These are phyloP conservation scores for Phataginus tricuspis DNA, from an alignment of 2,797 vertebrate genomes.

Conservation along the genomic window DNA sequence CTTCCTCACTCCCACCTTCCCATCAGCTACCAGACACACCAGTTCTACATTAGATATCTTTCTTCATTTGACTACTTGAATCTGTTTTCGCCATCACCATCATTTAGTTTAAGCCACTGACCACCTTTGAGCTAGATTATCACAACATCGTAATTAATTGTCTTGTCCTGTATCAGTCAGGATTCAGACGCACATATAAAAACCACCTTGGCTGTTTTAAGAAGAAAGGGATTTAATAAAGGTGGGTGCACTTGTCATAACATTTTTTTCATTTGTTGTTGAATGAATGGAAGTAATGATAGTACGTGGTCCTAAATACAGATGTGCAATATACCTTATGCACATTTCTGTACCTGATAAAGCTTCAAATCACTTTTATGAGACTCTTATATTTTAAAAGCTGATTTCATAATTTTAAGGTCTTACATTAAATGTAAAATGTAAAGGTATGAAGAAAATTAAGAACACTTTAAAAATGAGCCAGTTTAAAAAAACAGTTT, in stretches of 20 bases:
- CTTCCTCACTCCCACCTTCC: neutral
- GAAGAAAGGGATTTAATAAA: slow-evolving; percentile 42
- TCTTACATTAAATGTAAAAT: slow-evolving; percentile 43
- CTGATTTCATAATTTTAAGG: slow-evolving; percentile 42
- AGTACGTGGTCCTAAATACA: neutral
- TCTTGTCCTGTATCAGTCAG: slow-evolving; percentile 17
- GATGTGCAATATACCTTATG: neutral
- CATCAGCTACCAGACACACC: neutral
- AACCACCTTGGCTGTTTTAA: slow-evolving; percentile 49
- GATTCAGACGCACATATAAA: neutral
- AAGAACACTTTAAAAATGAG: slow-evolving; percentile 15
- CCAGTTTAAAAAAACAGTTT: slow-evolving; percentile 51
- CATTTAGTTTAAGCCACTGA: neutral
- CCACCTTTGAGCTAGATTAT: neutral
- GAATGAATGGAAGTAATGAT: neutral
- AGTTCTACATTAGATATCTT: neutral
- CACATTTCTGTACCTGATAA: neutral
- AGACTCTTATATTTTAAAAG: slow-evolving; percentile 40
- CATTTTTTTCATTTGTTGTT: neutral
- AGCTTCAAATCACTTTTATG: slow-evolving; percentile 23
- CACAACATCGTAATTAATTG: neutral
- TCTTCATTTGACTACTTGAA: neutral
- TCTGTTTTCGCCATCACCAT: neutral
- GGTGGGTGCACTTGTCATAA: neutral
- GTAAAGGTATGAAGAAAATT: slow-evolving; percentile 51